Evolutionary conservation across 2,113 vertebrate species (phyloP).

Genomic region (Halichoerus grypus): DNA sequence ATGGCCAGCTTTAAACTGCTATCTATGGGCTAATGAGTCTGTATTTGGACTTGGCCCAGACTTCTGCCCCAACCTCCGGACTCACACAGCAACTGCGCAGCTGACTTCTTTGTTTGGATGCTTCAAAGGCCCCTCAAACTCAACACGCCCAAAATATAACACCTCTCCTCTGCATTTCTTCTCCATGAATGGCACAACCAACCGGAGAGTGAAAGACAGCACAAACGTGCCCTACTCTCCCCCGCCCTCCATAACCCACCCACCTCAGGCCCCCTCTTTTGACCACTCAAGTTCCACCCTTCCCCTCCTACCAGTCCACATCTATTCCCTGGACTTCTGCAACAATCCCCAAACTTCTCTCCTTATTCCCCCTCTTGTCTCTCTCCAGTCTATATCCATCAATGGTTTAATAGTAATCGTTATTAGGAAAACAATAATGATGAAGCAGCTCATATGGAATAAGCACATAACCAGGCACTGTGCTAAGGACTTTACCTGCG

Average conservation of each 20-base stretch:
- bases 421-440: neutral
- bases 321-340: neutral
- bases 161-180: neutral
- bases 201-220: neutral
- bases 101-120: neutral
- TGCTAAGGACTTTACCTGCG: neutral
- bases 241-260: too few species aligned
- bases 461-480: neutral
- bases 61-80: neutral
- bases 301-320: neutral
- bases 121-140: neutral
- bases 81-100: neutral
- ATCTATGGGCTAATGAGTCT: neutral
- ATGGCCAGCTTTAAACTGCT: neutral
- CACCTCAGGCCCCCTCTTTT: neutral
- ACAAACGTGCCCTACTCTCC: neutral
- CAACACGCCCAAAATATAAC: neutral
- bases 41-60: neutral
- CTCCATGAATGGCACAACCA: neutral
- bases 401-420: neutral
- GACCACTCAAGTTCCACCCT: neutral
- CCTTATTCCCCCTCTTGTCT: neutral
- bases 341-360: neutral
- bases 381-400: neutral
- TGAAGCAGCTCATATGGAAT: neutral